A percentile compares a stretch with the other conserved stretches of the same genome.
Conservation (phyloP, 2,888 invertebrate genomes). For the Anaspis maculata region DNA sequence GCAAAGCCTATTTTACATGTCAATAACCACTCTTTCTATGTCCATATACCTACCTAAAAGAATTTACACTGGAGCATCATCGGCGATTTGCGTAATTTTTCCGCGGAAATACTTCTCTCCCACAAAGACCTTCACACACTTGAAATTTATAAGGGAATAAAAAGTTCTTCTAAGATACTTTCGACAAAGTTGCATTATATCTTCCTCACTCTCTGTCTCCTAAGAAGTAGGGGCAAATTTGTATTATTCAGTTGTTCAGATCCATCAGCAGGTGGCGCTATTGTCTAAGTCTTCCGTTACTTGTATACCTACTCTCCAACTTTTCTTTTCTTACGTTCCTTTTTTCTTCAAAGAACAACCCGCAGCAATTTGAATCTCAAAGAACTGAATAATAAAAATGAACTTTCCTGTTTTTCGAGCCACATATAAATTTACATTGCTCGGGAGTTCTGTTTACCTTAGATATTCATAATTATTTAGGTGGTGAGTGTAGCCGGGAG, state of each 20-base stretch:
- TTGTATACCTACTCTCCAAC: slow-evolving; percentile 9
- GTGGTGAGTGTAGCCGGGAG: too few species aligned
- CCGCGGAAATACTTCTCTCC: slow-evolving; percentile 1
- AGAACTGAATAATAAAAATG: slow-evolving; percentile 15
- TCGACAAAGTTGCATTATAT: slow-evolving; percentile 10
- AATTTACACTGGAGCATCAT: too few species aligned
- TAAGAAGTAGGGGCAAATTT: slow-evolving; percentile 8
- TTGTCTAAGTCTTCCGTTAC: slow-evolving; percentile 14
- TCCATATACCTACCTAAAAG: too few species aligned
- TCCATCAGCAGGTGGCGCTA: slow-evolving; percentile 14
- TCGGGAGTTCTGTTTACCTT: too few species aligned
- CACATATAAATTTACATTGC: slow-evolving; percentile 12
- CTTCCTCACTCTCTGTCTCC: slow-evolving; percentile 7
- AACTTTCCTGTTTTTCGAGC: slow-evolving; percentile 8
- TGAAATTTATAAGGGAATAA: slow-evolving; percentile 1
- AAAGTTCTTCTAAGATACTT: slow-evolving; percentile 3
- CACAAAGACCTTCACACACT: too few species aligned
- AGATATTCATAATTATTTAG: too few species aligned
- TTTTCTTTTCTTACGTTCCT: slow-evolving; percentile 11
- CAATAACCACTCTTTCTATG: too few species aligned
- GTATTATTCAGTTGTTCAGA: slow-evolving; percentile 14
- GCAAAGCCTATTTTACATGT: too few species aligned
- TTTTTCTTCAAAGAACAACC: slow-evolving; percentile 13
- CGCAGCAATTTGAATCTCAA: slow-evolving; percentile 16
- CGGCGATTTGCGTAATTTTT: too few species aligned